Conservation (phyloP, 2,113 vertebrate genomes). For the Psilopsiagon aurifrons region DNA sequence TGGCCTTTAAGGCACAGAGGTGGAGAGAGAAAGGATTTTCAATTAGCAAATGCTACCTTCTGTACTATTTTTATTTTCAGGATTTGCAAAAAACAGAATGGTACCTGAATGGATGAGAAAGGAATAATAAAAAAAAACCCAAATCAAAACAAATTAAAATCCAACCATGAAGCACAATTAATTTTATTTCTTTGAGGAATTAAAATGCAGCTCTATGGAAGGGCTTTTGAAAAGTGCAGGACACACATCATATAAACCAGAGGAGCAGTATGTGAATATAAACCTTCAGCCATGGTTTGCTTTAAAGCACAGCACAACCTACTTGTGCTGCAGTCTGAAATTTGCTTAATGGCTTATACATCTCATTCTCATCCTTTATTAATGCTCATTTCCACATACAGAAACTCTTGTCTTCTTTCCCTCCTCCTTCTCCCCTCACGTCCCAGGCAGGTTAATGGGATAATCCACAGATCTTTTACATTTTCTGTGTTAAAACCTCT, state of each 20-base stretch:
- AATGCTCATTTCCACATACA: background rate
- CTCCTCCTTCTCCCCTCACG: fast-evolving
- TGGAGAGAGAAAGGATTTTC: background rate
- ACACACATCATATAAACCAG: background rate
- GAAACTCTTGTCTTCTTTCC: background rate
- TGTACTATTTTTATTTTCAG: background rate
- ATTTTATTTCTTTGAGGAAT: background rate
- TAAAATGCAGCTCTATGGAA: background rate
- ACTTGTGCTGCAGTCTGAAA: background rate
- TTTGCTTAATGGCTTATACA: background rate
- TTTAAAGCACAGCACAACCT: background rate
- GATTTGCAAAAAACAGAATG: background rate
- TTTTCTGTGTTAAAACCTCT: background rate
- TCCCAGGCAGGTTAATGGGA: background rate
- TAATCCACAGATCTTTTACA: background rate
- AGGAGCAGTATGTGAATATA: background rate
- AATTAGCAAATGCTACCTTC: background rate
- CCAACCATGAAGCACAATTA: background rate
- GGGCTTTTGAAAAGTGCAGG: background rate
- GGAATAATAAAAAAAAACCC: background rate
- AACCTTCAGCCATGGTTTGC: background rate
- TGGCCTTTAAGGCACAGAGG: background rate
- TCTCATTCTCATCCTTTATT: background rate
- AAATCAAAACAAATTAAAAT: fast-evolving
- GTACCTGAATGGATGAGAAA: background rate